Evolutionary conservation across 2,888 invertebrate genomes (phyloP).

Genomic region (Aphidius colemani): DNA sequence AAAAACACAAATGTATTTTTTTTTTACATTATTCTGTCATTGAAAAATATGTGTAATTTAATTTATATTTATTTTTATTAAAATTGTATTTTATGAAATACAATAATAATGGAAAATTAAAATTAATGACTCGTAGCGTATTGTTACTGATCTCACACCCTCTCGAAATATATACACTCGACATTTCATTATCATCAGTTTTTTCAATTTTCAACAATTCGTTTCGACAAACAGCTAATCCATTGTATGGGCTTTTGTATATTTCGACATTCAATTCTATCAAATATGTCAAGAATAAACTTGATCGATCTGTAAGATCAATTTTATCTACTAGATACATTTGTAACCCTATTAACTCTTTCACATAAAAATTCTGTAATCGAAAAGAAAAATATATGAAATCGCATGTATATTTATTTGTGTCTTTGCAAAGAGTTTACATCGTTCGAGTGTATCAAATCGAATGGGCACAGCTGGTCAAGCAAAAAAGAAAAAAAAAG

Average conservation of each 20-base stretch:
- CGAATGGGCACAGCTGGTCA: constrained; percentile 47
- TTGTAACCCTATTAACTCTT: no score
- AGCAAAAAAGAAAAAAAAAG: constrained; percentile 38
- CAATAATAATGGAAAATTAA: no score
- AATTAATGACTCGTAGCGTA: no score
- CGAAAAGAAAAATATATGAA: no score
- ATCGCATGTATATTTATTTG: background rate
- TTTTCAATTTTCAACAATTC: background rate
- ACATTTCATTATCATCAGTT: background rate
- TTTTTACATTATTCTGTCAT: no score
- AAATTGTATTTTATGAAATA: no score
- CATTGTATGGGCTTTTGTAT: background rate
- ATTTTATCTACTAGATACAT: no score
- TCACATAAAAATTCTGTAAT: no score
- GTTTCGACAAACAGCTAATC: background rate
- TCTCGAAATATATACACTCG: no score
- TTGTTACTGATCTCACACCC: no score
- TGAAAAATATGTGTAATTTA: background rate
- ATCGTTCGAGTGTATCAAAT: constrained; percentile 35
- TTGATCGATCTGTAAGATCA: background rate
- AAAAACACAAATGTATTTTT: no score
- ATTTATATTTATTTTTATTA: background rate
- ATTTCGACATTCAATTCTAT: background rate
- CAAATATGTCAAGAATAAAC: background rate
- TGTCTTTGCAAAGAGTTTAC: constrained; percentile 26